Percentiles rank a stretch among this genome's conserved stretches.
Evolutionary conservation across 2,113 vertebrate species (phyloP).

Genomic region (Amblyornis subalaris): DNA sequence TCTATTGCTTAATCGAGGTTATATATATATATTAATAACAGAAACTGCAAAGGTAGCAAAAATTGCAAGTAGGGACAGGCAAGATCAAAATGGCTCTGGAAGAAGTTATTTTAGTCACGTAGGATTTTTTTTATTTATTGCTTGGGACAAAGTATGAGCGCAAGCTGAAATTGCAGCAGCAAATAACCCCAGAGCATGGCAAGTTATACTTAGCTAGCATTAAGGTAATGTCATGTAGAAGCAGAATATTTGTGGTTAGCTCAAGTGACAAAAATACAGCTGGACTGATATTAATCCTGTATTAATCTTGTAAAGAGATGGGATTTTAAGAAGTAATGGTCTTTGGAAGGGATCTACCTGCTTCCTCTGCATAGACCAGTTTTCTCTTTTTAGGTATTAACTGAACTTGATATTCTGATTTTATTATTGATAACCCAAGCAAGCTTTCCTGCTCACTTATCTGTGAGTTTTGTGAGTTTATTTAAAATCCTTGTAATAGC

Average conservation of each 20-base stretch:
- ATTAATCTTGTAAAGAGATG: slow-evolving; percentile 65
- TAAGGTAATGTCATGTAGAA: slow-evolving; percentile 66
- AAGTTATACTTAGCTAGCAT: slow-evolving; percentile 62
- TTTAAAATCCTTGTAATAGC: slow-evolving; percentile 20
- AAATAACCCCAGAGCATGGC: slow-evolving; percentile 49
- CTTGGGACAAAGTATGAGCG: slow-evolving; percentile 53
- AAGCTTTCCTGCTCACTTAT: slow-evolving; percentile 3
- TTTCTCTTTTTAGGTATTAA: slow-evolving; percentile 28
- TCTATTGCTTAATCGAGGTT: slow-evolving; percentile 13
- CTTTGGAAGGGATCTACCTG: slow-evolving; percentile 33
- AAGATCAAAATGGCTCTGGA: slow-evolving; percentile 35
- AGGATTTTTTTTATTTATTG: slow-evolving; percentile 5
- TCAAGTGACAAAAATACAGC: slow-evolving; percentile 61
- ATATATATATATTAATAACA: background rate
- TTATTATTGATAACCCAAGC: background rate
- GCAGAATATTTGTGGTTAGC: slow-evolving; percentile 62
- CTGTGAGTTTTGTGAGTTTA: slow-evolving; percentile 1
- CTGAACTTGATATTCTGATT: slow-evolving; percentile 40
- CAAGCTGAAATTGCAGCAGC: slow-evolving; percentile 62
- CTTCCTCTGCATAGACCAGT: slow-evolving; percentile 42
- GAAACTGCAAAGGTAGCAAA: slow-evolving; percentile 13
- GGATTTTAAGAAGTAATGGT: slow-evolving; percentile 55
- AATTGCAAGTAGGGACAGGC: background rate
- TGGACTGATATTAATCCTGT: slow-evolving; percentile 60
- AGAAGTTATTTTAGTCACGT: slow-evolving; percentile 48